Percentiles rank a stretch among this genome's conserved stretches.
phyloP scores from a whole-genome alignment of 2,797 vertebrate genomes.

The Acanthurus leucopareius region DNA sequence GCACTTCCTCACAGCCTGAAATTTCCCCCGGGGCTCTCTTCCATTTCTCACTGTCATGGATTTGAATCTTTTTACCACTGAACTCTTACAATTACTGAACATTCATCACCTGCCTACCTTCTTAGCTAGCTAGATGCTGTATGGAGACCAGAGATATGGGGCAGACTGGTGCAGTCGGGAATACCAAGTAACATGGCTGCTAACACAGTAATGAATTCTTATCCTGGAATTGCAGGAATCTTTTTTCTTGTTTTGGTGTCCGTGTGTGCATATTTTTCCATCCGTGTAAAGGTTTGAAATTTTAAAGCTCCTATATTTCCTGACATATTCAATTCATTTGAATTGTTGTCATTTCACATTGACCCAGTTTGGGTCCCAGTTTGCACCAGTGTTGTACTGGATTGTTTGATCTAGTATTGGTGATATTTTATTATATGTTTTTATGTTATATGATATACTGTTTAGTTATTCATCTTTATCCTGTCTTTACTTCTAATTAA shows the following conservation, averaged over 20 bases:
- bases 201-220: constrained; percentile 64
- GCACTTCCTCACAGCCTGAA: constrained; percentile 87
- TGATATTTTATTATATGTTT: background rate
- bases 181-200: constrained; percentile 64
- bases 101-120: constrained; percentile 82
- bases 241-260: constrained; percentile 28
- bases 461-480: too few species aligned
- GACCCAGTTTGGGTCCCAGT: constrained; percentile 22
- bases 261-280: constrained; percentile 24
- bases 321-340: background rate
- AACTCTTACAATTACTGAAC: constrained; percentile 89
- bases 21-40: constrained; percentile 87
- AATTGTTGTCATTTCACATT: background rate
- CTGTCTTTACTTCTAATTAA: too few species aligned
- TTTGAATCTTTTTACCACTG: constrained; percentile 89
- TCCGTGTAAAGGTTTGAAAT: background rate
- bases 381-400: background rate
- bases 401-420: background rate
- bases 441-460: too few species aligned
- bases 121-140: constrained; percentile 71
- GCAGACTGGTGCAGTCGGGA: constrained; percentile 53
- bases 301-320: constrained; percentile 14
- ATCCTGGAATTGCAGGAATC: constrained; percentile 33
- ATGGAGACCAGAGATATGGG: constrained; percentile 72
- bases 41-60: constrained; percentile 90